Conservation (phyloP, 92 coral and sea anemone species). For the Nematostella vectensis region DNA sequence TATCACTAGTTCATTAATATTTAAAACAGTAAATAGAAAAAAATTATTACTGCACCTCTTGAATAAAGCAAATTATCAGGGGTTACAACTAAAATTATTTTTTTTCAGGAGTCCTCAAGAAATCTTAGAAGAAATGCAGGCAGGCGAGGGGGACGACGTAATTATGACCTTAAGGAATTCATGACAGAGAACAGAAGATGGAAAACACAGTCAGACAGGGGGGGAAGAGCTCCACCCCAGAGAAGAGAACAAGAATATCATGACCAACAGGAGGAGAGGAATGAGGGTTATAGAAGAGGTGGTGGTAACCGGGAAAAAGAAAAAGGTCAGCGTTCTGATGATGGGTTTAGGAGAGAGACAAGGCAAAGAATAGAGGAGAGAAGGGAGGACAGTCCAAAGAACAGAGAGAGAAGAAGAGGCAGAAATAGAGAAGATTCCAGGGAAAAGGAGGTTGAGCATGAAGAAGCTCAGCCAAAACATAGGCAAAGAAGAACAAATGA, state of each 20-base stretch:
- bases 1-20: too few relatives aligned
- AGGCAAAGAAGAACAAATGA: slow-evolving; percentile 7
- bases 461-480: slow-evolving; percentile 1
- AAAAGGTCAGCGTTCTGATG: neutral
- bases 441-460: slow-evolving; percentile 1
- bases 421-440: slow-evolving; percentile 9
- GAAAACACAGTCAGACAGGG: slow-evolving; percentile 8
- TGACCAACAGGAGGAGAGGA: too few relatives aligned
- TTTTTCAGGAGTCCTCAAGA: slow-evolving; percentile 22
- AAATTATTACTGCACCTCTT: too few relatives aligned
- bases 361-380: slow-evolving; percentile 1
- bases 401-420: slow-evolving; percentile 2
- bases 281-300: slow-evolving; percentile 19
- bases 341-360: slow-evolving; percentile 6
- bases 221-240: too few relatives aligned
- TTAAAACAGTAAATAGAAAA: too few relatives aligned
- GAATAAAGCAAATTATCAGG: too few relatives aligned
- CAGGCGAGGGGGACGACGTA: slow-evolving; percentile 55
- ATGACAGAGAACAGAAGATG: slow-evolving; percentile 15
- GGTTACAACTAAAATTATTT: too few relatives aligned
- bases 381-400: slow-evolving; percentile 10
- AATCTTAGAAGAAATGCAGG: slow-evolving; percentile 41
- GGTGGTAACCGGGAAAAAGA: slow-evolving; percentile 15
- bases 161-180: slow-evolving; percentile 60
- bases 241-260: too few relatives aligned